Base-by-base conservation (phyloP, 2,888 invertebrate genomes). In the Endotricha flammealis region DNA sequence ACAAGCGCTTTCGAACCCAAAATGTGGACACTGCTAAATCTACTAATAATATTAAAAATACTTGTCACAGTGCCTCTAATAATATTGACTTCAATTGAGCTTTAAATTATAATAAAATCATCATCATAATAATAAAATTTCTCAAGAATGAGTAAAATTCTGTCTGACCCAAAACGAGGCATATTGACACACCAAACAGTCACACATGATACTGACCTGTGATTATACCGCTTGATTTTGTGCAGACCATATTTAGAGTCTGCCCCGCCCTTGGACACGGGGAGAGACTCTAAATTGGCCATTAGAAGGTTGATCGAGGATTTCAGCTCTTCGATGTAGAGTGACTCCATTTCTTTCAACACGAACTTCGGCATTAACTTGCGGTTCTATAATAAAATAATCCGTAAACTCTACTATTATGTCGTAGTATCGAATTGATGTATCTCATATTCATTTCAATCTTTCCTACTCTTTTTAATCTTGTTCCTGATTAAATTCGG, bases 291-390 rank as follows among this genome's bases (percentile, higher is more conserved):
- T 79, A 99, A 90, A 90, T 99, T 99, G 48, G 96, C 96, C 96
- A 99, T 99, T 65, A 99, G 89, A 59, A 97, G 91, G 87, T 98
- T 99, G 79, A 99, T 98, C 50, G 98, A 97, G 42, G 98, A 94
- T 83, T 98, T 97, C 66, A 98, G 88, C 86, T 99, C 99, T 89
- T 99, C 99, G 66, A 99, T 94, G 89, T 98, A 99, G 67, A 99
- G 91, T 35, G 97, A 96, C 88, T 99, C 99, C 99, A 99, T 99
- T 88, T 99, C 99, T 90, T 99, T 99, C 58, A 99, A 91, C 48
- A 99, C 98, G 89, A 99, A 99, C 89, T 97, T 98, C 56, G 99
- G 99, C 96, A 98, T 97, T 66, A 98, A 85, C 87, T 97, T 97
- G 59, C 97, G 93, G 81, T 98, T 97, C 95, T 96, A 79, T 20